Base-by-base conservation (phyloP, 1,140 invertebrate genomes). In the Drosophila erecta region DNA sequence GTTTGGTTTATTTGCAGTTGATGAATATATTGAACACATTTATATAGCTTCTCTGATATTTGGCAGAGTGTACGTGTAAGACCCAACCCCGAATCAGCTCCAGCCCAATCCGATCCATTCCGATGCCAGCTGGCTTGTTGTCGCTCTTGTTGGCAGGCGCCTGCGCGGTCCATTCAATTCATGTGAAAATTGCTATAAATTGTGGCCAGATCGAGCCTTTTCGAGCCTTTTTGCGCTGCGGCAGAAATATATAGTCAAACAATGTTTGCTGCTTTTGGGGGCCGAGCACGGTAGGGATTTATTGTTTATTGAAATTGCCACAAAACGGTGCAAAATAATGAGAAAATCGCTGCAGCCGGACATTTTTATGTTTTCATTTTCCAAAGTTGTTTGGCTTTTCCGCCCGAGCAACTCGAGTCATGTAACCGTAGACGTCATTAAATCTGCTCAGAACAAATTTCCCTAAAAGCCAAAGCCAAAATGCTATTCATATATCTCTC, bases 271-370 rank as follows among this genome's bases (percentile, higher is more conserved):
- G 47, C n/a, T 54, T 62, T 55, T 27, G 43, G 15, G 24, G 54
- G 47, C 54, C 38, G 22, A 55, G 54, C 72, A 73, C 71, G 50
- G 69, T 89, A 83, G 83, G 84, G 85, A 89, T 89, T 89, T 89
- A 89, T 89, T 89, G 85, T 89, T 89, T 89, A 89, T 89, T 89
- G 84, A 76, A 84, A 89, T 89, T 89, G 79, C 84, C 84, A 84
- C 84, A 89, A 89, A 89, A 89, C 84, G 84, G 84, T 89, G 84
- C 84, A 89, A 89, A 87, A 89, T 89, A 89, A 89, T 89, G 84
- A 89, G 84, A 89, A 89, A 89, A 89, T 89, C 76, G 80, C 67
- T 70, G 80, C 73, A 69, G 80, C 62, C 66, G 54, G 84, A 89
- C 84, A 84, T 67, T 89, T 89, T 89, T 89, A 89, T 89, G 84